Base-by-base conservation (phyloP, 2,888 invertebrate species). In the Cosmia pyralina region DNA sequence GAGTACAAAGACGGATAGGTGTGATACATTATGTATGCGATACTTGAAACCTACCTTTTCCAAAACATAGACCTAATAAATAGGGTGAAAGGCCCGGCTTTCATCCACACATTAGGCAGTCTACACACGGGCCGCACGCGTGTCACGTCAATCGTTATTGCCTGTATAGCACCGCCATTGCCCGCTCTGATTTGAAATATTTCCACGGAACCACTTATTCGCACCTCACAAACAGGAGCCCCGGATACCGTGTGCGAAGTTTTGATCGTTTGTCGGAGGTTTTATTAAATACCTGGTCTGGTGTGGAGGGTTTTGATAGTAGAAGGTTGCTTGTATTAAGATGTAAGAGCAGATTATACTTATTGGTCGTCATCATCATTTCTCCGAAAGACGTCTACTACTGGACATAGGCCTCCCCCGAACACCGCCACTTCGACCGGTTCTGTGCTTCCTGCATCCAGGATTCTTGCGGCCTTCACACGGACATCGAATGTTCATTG, bases 191-290 rank as follows among this genome's bases (percentile, higher is more conserved):
- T 96, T 96, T 95, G 94, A 95, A 96, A 96, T 96, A 95, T 95
- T 96, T 96, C 91, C 96, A 96, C 95, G 95, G 92, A 95, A 94
- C 94, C 95, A 95, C 95, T 96, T 95, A 96, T 93, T 93, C 94
- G 93, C 93, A 93, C 92, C 94, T 95, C 92, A 86, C 92, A 90
- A 92, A 91, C 89, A 90, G 87, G 87, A 88, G 86, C 84, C 84
- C 83, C 84, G 83, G 79, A 87, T 87, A 79, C 73, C 79, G 88
- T 77, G 80, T 80, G 72, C 71, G 75, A 86, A 77, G 87, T 92
- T 88, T 93, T 93, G 93, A 92, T 93, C 86, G 86, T 91, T 90
- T 87, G 68, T 62, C 48, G 50, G 65, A 22, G 50, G 62, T 72
- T 68, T 53, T 75, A 63, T 80, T 70, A 67, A 76, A 79, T 74